Conservation (phyloP, 2,888 invertebrate species). For the Drosophila limbata region DNA sequence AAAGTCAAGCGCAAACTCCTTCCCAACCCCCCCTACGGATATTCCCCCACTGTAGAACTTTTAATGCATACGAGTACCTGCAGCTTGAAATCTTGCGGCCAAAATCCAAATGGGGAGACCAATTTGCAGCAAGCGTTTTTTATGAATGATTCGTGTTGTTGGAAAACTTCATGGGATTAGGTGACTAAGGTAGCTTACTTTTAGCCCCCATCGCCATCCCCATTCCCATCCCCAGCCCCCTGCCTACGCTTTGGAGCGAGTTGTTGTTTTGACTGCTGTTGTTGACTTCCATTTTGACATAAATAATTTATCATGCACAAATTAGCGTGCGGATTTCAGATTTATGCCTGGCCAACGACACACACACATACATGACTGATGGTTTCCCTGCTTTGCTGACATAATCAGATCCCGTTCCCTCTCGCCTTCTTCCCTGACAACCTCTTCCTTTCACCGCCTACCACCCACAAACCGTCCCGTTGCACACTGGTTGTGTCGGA, state of each 20-base stretch:
- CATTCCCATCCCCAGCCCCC: slow-evolving; percentile 1
- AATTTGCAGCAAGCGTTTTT: slow-evolving; percentile 43
- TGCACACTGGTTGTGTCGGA: too few relatives aligned
- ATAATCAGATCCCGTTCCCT: slow-evolving; percentile 28
- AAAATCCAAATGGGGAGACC: slow-evolving; percentile 28
- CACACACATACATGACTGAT: slow-evolving; percentile 57
- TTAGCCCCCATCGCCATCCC: neutral
- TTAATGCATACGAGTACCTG: slow-evolving; percentile 15
- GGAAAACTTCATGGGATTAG: slow-evolving; percentile 57
- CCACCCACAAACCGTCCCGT: too few relatives aligned
- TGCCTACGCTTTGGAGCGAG: slow-evolving; percentile 20
- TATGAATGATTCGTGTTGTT: slow-evolving; percentile 62
- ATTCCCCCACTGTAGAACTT: neutral
- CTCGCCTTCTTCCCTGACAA: neutral
- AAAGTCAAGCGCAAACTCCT: neutral
- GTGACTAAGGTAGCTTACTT: slow-evolving; percentile 23
- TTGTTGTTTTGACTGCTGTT: slow-evolving; percentile 44
- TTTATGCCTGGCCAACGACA: slow-evolving; percentile 45
- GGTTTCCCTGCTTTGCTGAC: slow-evolving; percentile 62
- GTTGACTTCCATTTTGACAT: slow-evolving; percentile 72
- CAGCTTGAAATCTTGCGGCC: slow-evolving; percentile 12
- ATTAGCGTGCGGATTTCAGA: slow-evolving; percentile 77
- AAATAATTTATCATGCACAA: slow-evolving; percentile 84
- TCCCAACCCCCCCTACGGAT: neutral
- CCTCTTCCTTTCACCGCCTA: neutral